These are phyloP conservation scores for Crioceris asparagi DNA, from an alignment of 2,888 invertebrate species.

Conservation along the genomic window DNA sequence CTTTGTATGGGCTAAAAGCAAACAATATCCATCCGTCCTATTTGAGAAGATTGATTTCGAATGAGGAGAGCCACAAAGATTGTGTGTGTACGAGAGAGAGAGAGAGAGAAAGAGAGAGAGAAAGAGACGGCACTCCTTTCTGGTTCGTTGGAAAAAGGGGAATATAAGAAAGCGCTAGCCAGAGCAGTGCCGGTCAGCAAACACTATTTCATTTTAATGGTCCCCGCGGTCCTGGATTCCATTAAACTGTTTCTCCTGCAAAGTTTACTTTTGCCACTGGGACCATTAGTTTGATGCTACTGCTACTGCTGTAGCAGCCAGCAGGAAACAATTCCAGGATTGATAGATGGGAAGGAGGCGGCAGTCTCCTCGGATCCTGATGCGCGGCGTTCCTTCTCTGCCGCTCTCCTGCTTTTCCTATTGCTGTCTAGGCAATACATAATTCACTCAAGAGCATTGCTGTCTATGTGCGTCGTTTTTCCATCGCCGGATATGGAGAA, in stretches of 20 bases:
- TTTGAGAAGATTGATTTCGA: slow-evolving; percentile 33
- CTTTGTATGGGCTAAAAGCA: too few relatives aligned
- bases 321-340: slow-evolving; percentile 43
- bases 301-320: too few relatives aligned
- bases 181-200: slow-evolving; percentile 28
- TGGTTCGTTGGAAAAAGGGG: slow-evolving; percentile 2
- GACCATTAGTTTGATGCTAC: slow-evolving; percentile 42
- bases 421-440: slow-evolving; percentile 34
- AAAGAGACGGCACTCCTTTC: slow-evolving; percentile 1
- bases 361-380: too few relatives aligned
- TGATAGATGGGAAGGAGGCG: slow-evolving; percentile 31
- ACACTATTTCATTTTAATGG: slow-evolving; percentile 49
- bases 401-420: slow-evolving; percentile 34
- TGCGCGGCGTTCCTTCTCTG: slow-evolving; percentile 1
- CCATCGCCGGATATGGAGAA: too few relatives aligned
- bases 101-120: not conserved
- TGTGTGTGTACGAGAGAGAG: slow-evolving; percentile 7
- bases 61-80: slow-evolving; percentile 21
- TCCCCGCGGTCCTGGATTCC: slow-evolving; percentile 45
- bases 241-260: slow-evolving; percentile 45
- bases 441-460: too few relatives aligned
- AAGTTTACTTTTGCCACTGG: slow-evolving; percentile 41
- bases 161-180: slow-evolving; percentile 16
- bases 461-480: too few relatives aligned
- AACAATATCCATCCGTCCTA: slow-evolving; percentile 36